Evolutionary conservation across 2,797 vertebrate genomes (phyloP), one percentile per base, ranked within the genome.

Genomic region (Pitangus sulphuratus): DNA sequence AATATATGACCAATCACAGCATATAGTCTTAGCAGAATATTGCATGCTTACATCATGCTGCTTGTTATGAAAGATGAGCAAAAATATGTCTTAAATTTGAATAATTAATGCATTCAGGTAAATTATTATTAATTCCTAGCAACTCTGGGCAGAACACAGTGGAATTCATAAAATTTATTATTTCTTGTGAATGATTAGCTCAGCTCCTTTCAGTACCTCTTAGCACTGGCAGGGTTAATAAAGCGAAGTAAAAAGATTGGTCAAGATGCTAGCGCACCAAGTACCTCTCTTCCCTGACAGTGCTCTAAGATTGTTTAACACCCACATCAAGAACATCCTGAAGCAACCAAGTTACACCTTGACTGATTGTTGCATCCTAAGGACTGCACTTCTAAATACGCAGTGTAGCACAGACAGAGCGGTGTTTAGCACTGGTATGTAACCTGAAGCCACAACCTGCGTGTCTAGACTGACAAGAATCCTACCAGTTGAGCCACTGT

Each of bases 381-480:
- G 85, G 92, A 44, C 48, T 31, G 12, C n/a, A 7, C 74, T 94
- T 75, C 60, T 77, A 56, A 74, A 33, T n/a, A 37, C 0, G 5
- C 79, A 56, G 65, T 5, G 6, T 16, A 18, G 83, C 42, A 24
- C 44, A 22, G 89, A 12, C 64, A 12, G 48, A 77, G 89, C 4
- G 1, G 24, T 87, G 87, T 80, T 93, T 93, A 72, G 84, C 65
- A 3, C 56, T 40, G 66, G 60, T 62, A 6, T 2, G 85, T 87
- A 96, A 92, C 90, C 87, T 57, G 60, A 89, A 92, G 90, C 62
- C 83, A 80, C 85, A 86, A 76, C 68, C 60, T 89, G 86, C 10
- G 19, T 94, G 94, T 94, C 86, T 90, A 37, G 84, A 95, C 87
- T 95, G 93, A 87, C 92, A 93, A 95, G 65, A 87, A 75, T 94